Evolutionary conservation across 2,113 vertebrate genomes (phyloP), one percentile per base, ranked within the genome.

Genomic region (Elgaria multicarinata): DNA sequence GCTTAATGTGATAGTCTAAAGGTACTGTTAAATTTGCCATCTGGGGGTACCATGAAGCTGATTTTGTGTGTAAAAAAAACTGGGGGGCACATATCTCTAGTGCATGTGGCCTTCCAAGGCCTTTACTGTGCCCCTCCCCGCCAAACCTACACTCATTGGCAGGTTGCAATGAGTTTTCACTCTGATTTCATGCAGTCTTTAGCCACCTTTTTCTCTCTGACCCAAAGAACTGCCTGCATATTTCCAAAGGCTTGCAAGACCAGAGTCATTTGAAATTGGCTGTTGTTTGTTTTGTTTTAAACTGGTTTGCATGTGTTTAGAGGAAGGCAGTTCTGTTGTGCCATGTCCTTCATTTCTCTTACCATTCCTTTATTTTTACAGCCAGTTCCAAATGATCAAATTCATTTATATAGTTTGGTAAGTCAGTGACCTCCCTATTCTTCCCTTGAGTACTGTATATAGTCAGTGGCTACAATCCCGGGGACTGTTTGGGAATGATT

Each of bases 181-280:
- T 75, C 85, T 0, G 66, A 71, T 90, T 0, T 50, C 24, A 0
- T 79, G 26, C 0, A 0, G 53, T 55, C 67, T 44, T 64, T 53
- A 31, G 0, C 53, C 86, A 72, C 26, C 53, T 0, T 58, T 33
- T 26, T 78, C 74, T 18, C 13, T 82, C 86, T 0, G 2, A n/a
- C 58, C 83, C 31, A 85, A 94, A 89, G 7, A 93, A 87, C 28
- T 22, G 5, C 83, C 28, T 26, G 5, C 83, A 81, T 46, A 36
- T 91, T 86, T 83, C 20, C 91, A 91, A 84, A 90, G 50, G 50
- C 2, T 0, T 33, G 46, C 85, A 85, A 93, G 90, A 0, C 76
- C 74, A 89, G 0, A 1, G 39, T 75, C 78, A 0, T 12, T 50
- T 91, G 6, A 85, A 86, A 50, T 39, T 31, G 55, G 36, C 58